These are phyloP conservation scores for Meteorus cinctellus DNA, from an alignment of 2,888 invertebrate genomes.

Conservation along the genomic window DNA sequence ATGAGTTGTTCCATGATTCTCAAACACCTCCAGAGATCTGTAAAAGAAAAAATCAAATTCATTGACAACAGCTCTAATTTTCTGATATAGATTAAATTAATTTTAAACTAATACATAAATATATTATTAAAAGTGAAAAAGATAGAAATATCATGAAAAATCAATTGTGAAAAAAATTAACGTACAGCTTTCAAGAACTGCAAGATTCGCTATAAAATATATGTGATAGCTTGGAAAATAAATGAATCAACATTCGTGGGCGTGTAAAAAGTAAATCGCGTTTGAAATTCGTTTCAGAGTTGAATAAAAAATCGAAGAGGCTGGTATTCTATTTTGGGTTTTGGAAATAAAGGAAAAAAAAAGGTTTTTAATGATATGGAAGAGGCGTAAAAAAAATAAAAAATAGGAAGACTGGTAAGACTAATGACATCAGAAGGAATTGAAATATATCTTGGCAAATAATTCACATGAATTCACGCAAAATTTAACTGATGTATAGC, in stretches of 20 bases:
- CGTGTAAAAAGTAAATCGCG: background rate
- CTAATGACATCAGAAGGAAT: background rate
- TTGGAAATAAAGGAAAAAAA: background rate
- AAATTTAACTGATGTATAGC: background rate
- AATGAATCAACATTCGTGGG: background rate
- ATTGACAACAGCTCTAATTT: background rate
- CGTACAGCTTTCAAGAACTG: background rate
- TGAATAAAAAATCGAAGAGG: background rate
- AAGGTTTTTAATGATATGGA: background rate
- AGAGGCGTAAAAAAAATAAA: conserved; percentile 1
- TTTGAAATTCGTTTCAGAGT: background rate
- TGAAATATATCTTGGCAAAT: background rate
- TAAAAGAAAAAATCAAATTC: conserved; percentile 45
- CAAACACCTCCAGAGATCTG: conserved; percentile 86
- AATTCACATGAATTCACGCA: background rate
- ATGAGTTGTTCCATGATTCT: conserved; percentile 80
- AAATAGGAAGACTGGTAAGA: background rate
- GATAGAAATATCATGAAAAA: background rate
- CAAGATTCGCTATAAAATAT: background rate
- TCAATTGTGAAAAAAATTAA: background rate
- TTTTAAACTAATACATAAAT: background rate
- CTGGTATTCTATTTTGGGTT: conserved; percentile 3
- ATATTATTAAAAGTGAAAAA: conserved; percentile 23
- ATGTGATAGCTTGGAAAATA: background rate
- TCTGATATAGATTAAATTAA: conserved; percentile 11